phyloP scores from a whole-genome alignment of 2,113 vertebrate genomes.

The Cranoglanis bouderius region DNA sequence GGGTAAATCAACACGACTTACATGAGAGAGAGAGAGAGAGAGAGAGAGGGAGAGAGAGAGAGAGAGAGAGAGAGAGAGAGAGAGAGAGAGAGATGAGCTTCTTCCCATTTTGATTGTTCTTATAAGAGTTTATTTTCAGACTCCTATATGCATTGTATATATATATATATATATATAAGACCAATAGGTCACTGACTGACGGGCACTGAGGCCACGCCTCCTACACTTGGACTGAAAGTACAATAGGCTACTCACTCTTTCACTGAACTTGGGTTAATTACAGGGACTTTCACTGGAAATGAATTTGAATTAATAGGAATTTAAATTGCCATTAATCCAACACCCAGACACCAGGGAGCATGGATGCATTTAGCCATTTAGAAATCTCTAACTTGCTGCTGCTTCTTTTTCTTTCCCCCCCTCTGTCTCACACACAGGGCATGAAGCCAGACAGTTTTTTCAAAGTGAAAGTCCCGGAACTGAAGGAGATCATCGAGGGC shows the following conservation, averaged over 20 bases:
- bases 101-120: background rate
- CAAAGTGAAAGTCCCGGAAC: conserved; percentile 94
- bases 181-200: background rate
- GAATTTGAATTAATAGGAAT: background rate
- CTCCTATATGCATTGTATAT: too few species aligned
- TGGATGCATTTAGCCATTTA: too few species aligned
- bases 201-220: background rate
- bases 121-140: too few species aligned
- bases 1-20: background rate
- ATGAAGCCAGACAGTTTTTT: conserved; percentile 97
- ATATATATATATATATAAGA: too few species aligned
- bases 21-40: background rate
- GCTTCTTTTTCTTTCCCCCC: background rate
- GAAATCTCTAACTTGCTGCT: background rate
- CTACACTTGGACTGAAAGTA: background rate
- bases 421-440: conserved; percentile 72
- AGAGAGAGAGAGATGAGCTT: background rate
- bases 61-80: background rate
- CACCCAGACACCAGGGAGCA: background rate
- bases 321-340: background rate
- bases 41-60: background rate
- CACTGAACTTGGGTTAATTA: background rate
- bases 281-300: background rate
- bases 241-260: background rate
- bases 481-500: conserved; percentile 98